These are phyloP conservation scores for Drosophila albomicans DNA, from an alignment of 1,140 invertebrate genomes.

Conservation along the genomic window DNA sequence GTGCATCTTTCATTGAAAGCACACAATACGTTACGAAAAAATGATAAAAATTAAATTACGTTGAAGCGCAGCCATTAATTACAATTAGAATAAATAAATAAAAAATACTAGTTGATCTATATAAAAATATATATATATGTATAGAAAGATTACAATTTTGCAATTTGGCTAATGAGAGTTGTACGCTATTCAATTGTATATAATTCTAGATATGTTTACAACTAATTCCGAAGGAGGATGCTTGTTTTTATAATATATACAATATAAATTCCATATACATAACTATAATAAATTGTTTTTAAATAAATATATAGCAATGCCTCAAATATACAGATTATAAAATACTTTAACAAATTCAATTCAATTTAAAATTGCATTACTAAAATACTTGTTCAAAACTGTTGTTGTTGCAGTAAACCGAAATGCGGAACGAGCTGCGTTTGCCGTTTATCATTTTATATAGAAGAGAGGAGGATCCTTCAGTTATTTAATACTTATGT, in stretches of 20 bases:
- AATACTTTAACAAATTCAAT: constrained; percentile 63
- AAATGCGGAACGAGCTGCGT: constrained; percentile 51
- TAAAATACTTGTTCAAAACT: constrained; percentile 63
- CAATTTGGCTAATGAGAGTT: constrained; percentile 81
- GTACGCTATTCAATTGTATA: constrained; percentile 50
- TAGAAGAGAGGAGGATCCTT: constrained; percentile 32
- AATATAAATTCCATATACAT: constrained; percentile 48
- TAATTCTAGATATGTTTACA: constrained; percentile 53
- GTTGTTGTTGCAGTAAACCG: constrained; percentile 30
- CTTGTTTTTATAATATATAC: constrained; percentile 25
- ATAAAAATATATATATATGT: constrained; percentile 42
- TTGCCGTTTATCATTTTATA: constrained; percentile 3
- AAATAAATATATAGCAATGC: constrained; percentile 37
- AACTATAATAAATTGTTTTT: constrained; percentile 42
- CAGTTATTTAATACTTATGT: constrained; percentile 49
- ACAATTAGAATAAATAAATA: constrained; percentile 56
- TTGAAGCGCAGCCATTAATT: constrained; percentile 41
- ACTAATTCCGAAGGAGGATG: constrained; percentile 32
- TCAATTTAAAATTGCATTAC: constrained; percentile 59
- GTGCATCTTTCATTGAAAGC: constrained; percentile 19
- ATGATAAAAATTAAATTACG: constrained; percentile 14
- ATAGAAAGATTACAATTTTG: constrained; percentile 57
- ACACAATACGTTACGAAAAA: constrained; percentile 8
- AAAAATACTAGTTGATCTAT: constrained; percentile 39
- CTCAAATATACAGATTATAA: constrained; percentile 48